phyloP scores from a whole-genome alignment of 2,113 vertebrate species.

The Myocastor coypus region DNA sequence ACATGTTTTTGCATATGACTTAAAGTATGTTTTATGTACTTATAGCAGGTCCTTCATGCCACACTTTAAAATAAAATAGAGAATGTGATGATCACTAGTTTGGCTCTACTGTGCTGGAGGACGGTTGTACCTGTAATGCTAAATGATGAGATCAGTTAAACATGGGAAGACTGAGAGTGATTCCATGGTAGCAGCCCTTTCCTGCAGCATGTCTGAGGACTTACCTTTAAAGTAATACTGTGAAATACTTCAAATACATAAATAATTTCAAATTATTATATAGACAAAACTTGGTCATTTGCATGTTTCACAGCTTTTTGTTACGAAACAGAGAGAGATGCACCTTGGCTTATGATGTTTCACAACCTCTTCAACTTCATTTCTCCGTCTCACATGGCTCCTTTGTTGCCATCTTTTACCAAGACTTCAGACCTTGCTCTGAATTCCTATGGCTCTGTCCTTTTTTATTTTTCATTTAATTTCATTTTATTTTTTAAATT shows the following conservation, averaged over 20 bases:
- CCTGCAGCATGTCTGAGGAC: not conserved
- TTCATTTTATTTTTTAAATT: too few relatives aligned
- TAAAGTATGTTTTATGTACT: not conserved
- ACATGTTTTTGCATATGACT: not conserved
- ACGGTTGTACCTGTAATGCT: not conserved
- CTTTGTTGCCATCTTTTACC: not conserved
- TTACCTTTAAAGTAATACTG: slow-evolving; percentile 12
- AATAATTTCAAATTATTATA: not conserved
- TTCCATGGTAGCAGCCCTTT: not conserved
- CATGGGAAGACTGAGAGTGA: not conserved
- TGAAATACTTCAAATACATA: not conserved
- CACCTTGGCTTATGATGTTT: not conserved
- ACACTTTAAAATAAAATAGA: not conserved
- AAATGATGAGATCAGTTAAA: not conserved
- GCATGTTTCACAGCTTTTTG: not conserved
- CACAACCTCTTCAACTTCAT: not conserved
- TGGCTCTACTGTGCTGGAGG: not conserved
- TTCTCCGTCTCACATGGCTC: not conserved
- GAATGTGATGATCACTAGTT: not conserved
- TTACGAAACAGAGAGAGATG: not conserved
- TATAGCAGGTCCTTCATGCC: not conserved
- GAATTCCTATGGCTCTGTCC: not conserved
- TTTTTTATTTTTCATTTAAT: not conserved
- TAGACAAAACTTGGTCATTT: not conserved
- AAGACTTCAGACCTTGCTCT: not conserved